Conservation (phyloP, 2,113 vertebrate species). For the Pangasianodon gigas region DNA sequence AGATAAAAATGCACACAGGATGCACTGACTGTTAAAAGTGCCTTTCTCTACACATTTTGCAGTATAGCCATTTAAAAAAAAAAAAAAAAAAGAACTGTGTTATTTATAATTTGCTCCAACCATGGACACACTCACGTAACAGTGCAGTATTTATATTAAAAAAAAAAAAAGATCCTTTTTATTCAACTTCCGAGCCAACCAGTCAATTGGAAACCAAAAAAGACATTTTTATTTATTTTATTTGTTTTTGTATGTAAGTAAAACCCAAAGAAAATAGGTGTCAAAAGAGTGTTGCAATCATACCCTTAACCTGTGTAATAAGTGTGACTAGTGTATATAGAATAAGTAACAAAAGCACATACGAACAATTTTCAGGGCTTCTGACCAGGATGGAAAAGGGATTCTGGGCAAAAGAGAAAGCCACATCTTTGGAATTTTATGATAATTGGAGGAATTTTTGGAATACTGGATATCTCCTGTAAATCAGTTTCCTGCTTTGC, state of each 20-base stretch:
- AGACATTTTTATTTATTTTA: constrained; percentile 70
- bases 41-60: constrained; percentile 67
- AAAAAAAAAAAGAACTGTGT: constrained; percentile 62
- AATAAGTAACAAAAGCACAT: constrained; percentile 69
- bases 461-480: constrained; percentile 69
- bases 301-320: constrained; percentile 73
- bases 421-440: constrained; percentile 69
- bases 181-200: constrained; percentile 72
- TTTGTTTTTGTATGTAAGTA: constrained; percentile 68
- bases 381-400: constrained; percentile 65
- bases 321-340: constrained; percentile 62
- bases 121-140: constrained; percentile 64
- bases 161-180: constrained; percentile 62
- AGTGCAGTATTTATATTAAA: constrained; percentile 74
- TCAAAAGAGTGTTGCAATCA: constrained; percentile 66
- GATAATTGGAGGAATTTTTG: constrained; percentile 62
- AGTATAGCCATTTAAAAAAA: constrained; percentile 63
- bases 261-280: constrained; percentile 69
- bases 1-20: constrained; percentile 61
- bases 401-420: constrained; percentile 65
- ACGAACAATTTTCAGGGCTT: constrained; percentile 70
- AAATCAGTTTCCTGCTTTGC: constrained; percentile 58
- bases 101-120: constrained; percentile 65
- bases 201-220: constrained; percentile 71
- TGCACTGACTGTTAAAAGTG: constrained; percentile 67